A percentile compares a stretch with the other conserved stretches of the same genome.
These are phyloP conservation scores for Stegodyphus dumicola DNA, from an alignment of 1,140 invertebrate genomes.

Conservation along the genomic window DNA sequence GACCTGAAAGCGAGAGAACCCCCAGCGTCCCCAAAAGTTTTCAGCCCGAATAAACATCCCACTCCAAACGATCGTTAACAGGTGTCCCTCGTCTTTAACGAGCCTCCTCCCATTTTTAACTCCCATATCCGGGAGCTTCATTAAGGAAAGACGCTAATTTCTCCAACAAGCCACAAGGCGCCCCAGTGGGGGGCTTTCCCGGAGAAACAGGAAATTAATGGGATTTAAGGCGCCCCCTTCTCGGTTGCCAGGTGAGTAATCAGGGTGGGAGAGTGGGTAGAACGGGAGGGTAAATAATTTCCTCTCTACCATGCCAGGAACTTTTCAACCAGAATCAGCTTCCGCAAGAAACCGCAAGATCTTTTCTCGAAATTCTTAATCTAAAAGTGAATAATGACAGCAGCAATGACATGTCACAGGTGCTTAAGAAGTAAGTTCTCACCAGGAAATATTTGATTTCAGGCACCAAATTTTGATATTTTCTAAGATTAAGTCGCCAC, in stretches of 20 bases:
- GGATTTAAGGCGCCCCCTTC: not conserved
- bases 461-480: too few species aligned
- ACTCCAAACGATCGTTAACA: not conserved
- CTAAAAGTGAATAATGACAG: too few species aligned
- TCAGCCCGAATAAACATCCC: too few species aligned
- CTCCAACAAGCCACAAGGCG: not conserved
- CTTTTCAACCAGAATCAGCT: not conserved
- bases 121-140: constrained; percentile 1
- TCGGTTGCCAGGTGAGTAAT: not conserved
- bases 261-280: not conserved
- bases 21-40: too few species aligned
- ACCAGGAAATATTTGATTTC: too few species aligned
- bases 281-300: not conserved
- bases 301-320: not conserved
- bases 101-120: constrained; percentile 1
- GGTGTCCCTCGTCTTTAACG: not conserved
- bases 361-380: too few species aligned
- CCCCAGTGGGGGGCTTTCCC: not conserved
- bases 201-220: not conserved
- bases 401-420: too few species aligned
- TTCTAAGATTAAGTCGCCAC: too few species aligned
- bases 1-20: too few species aligned
- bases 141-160: constrained; percentile 1
- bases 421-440: too few species aligned
- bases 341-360: too few species aligned